phyloP scores from a whole-genome alignment of 2,113 vertebrate species.

The Pavo muticus region DNA sequence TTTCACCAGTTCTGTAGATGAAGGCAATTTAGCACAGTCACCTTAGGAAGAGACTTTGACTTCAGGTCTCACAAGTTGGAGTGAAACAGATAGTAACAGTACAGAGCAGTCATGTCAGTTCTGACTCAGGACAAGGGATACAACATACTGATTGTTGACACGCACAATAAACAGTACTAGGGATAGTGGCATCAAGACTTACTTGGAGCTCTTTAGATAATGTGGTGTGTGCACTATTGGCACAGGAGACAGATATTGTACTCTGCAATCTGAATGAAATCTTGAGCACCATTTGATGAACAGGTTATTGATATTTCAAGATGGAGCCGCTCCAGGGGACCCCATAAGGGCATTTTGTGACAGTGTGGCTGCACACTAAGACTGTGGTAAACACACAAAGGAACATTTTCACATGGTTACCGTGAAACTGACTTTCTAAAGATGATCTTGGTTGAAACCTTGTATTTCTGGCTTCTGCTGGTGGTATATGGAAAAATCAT shows the following conservation, averaged over 20 bases:
- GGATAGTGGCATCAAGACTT: neutral
- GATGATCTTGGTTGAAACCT: neutral
- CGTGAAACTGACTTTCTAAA: neutral
- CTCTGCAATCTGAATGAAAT: slow-evolving; percentile 1
- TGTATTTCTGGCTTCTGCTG: neutral
- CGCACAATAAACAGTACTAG: neutral
- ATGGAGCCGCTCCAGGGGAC: neutral
- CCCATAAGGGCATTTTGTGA: neutral
- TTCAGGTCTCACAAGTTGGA: neutral
- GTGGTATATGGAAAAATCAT: neutral
- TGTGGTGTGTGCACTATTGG: neutral
- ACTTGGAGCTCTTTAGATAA: neutral
- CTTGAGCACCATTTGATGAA: neutral
- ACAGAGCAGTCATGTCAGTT: neutral
- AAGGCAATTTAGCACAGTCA: neutral
- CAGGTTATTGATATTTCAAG: neutral
- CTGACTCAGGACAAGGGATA: neutral
- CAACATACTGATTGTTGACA: neutral
- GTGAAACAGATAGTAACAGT: neutral
- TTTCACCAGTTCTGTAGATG: neutral
- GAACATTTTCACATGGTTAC: neutral
- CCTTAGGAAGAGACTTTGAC: neutral
- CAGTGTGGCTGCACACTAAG: neutral
- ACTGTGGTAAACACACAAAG: neutral
- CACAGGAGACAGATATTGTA: neutral